A percentile compares a stretch with the other conserved stretches of the same genome.
phyloP scores from a whole-genome alignment of 2,797 vertebrate species.

The Limnodromus scolopaceus region DNA sequence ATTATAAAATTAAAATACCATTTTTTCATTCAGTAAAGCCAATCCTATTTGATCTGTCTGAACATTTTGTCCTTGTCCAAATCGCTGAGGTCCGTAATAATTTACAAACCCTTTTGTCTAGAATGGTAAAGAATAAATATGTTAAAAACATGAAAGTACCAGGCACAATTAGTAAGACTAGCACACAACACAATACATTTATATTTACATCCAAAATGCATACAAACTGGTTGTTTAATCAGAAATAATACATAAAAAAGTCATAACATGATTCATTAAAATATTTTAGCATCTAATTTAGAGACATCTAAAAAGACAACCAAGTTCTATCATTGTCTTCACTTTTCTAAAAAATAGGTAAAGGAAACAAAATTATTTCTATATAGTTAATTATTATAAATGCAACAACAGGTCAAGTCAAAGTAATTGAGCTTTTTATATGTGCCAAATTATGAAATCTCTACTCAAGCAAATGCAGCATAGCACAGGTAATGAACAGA shows the following conservation, averaged over 20 bases:
- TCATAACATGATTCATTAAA: background rate
- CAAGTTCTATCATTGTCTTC: background rate
- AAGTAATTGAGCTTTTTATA: background rate
- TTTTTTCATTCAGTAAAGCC: constrained; percentile 89
- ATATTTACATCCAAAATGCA: background rate
- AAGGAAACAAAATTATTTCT: background rate
- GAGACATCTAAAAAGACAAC: background rate
- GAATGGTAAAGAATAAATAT: constrained; percentile 34
- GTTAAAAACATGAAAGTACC: background rate
- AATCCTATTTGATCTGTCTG: constrained; percentile 91
- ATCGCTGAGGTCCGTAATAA: constrained; percentile 94
- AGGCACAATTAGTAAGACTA: background rate
- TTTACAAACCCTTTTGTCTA: constrained; percentile 93
- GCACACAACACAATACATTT: background rate
- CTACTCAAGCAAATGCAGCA: background rate
- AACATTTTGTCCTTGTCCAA: constrained; percentile 87
- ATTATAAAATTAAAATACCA: constrained; percentile 78
- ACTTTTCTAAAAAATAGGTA: background rate
- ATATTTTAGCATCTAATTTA: background rate
- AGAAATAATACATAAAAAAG: background rate
- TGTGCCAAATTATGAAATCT: background rate
- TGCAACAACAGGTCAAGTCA: background rate
- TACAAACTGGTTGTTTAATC: background rate
- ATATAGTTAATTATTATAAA: background rate
- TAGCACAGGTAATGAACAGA: background rate